A percentile compares a stretch with the other conserved stretches of the same genome.
These are phyloP conservation scores for Eudorcas thomsonii DNA, from an alignment of 2,113 vertebrate genomes.

Conservation along the genomic window DNA sequence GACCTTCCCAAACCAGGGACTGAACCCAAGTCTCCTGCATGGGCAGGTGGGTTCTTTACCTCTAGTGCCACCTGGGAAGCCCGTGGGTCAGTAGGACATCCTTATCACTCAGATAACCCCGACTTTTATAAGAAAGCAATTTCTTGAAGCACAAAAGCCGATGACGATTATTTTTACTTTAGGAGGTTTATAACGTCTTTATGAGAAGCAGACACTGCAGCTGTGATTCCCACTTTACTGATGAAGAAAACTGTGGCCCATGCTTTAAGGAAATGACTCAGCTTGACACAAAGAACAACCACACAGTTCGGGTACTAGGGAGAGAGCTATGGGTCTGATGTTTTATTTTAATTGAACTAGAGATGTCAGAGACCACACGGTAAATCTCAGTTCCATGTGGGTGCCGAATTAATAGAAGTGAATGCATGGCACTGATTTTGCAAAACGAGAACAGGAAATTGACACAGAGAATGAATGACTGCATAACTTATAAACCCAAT, in stretches of 20 bases:
- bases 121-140: neutral
- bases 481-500: neutral
- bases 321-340: neutral
- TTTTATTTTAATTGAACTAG: conserved; percentile 10
- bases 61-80: neutral
- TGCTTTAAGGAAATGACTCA: neutral
- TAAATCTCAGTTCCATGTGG: conserved; percentile 28
- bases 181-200: neutral
- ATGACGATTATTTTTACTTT: neutral
- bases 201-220: neutral
- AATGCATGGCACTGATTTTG: neutral
- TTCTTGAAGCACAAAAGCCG: neutral
- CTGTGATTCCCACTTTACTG: neutral
- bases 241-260: neutral
- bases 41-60: neutral
- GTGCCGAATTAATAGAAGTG: conserved; percentile 16
- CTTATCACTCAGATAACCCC: neutral
- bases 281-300: neutral
- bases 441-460: conserved; percentile 9
- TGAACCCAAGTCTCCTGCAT: neutral
- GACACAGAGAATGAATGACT: conserved; percentile 15
- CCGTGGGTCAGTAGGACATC: neutral
- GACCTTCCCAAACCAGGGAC: neutral
- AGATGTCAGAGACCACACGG: neutral
- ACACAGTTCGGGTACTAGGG: neutral